These are phyloP conservation scores for Cataglyphis rosenhaueri DNA, from an alignment of 2,888 invertebrate species.

Conservation along the genomic window DNA sequence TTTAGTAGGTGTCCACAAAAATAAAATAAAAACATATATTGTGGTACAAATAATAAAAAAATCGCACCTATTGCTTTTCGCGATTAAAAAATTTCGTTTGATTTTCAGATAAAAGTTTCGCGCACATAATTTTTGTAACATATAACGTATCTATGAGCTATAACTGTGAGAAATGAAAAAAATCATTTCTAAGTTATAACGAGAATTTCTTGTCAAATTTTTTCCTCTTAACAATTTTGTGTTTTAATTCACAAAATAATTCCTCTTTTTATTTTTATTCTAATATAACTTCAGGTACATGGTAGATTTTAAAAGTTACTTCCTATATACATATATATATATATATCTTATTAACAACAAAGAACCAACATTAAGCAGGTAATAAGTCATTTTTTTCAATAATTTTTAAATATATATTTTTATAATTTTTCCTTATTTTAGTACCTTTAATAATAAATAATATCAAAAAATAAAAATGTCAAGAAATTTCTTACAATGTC, in stretches of 20 bases:
- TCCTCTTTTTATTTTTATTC: background rate
- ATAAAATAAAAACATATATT: slow-evolving; percentile 85
- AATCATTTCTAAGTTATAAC: background rate
- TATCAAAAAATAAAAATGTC: background rate
- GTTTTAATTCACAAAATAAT: background rate
- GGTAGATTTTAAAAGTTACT: background rate
- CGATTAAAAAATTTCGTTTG: background rate
- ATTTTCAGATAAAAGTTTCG: background rate
- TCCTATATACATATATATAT: background rate
- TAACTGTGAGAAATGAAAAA: background rate
- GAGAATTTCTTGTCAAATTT: background rate
- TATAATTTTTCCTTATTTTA: slow-evolving; percentile 14
- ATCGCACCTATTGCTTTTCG: slow-evolving; percentile 59
- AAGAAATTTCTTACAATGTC: background rate
- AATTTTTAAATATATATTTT: background rate
- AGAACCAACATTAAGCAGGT: background rate
- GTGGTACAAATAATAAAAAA: slow-evolving; percentile 83
- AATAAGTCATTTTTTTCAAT: slow-evolving; percentile 3
- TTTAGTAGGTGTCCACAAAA: slow-evolving; percentile 85
- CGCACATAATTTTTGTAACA: background rate
- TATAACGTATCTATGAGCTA: background rate
- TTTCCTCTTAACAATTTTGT: background rate
- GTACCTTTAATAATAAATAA: background rate
- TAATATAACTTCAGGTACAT: slow-evolving; percentile 21
- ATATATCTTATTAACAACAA: background rate